A percentile compares a stretch with the other conserved stretches of the same genome.
Conservation (phyloP, 2,888 invertebrate genomes). For the Lapara coniferarum region DNA sequence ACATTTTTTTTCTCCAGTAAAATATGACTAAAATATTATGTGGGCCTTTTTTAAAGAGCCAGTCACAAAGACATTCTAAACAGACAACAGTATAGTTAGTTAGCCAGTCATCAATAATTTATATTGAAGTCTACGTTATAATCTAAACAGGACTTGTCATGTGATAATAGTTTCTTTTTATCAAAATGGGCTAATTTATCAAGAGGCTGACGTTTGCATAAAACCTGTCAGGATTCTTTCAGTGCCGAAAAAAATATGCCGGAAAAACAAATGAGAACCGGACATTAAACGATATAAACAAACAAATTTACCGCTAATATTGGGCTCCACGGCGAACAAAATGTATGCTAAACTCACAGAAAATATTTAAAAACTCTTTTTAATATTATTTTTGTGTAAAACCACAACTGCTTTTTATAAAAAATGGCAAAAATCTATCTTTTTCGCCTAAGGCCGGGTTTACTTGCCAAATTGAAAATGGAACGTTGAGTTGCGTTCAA, state of each 20-base stretch:
- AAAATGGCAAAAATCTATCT: constrained; percentile 18
- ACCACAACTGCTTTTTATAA: constrained; percentile 14
- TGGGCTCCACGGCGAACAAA: constrained; percentile 67
- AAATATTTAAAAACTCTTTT: background rate
- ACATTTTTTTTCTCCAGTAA: too few relatives aligned
- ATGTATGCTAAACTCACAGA: constrained; percentile 23
- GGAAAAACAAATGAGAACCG: constrained; percentile 35
- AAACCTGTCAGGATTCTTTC: constrained; percentile 30
- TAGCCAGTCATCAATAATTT: too few relatives aligned
- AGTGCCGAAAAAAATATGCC: constrained; percentile 36
- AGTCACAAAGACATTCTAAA: too few relatives aligned
- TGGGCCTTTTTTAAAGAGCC: too few relatives aligned
- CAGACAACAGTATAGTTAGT: too few relatives aligned
- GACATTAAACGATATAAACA: constrained; percentile 39
- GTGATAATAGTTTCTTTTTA: background rate
- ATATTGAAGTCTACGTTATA: too few relatives aligned
- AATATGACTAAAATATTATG: too few relatives aligned
- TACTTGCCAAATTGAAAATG: constrained; percentile 33
- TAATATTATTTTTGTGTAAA: background rate
- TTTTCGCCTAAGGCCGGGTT: constrained; percentile 21
- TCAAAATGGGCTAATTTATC: constrained; percentile 29
- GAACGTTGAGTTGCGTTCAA: constrained; percentile 17
- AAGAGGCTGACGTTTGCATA: background rate
- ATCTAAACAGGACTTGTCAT: too few relatives aligned
- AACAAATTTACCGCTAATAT: constrained; percentile 60